phyloP scores from a whole-genome alignment of 1,140 invertebrate species.

The Zaprionus taronus region DNA sequence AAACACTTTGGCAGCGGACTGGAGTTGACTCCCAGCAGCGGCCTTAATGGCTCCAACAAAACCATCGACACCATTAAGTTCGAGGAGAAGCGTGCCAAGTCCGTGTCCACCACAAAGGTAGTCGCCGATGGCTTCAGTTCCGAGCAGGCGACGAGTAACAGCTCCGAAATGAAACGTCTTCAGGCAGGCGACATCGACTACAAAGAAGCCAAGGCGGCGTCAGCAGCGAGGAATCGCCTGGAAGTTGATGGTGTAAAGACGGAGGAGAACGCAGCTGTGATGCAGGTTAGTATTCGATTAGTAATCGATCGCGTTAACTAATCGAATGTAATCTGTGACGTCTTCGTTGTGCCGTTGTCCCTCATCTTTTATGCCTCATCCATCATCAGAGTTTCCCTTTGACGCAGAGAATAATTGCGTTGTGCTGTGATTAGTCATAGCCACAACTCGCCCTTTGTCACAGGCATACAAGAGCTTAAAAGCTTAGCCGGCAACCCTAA shows the following conservation, averaged over 20 bases:
- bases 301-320: neutral
- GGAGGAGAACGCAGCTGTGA: slow-evolving; percentile 90
- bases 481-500: slow-evolving; percentile 16
- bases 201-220: slow-evolving; percentile 88
- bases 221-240: slow-evolving; percentile 87
- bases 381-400: neutral
- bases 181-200: slow-evolving; percentile 91
- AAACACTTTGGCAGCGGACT: slow-evolving; percentile 65
- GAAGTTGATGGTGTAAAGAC: slow-evolving; percentile 91
- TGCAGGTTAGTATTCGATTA: slow-evolving; percentile 86
- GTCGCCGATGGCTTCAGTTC: slow-evolving; percentile 93
- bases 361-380: neutral
- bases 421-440: neutral
- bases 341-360: neutral
- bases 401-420: neutral
- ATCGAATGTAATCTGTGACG: neutral
- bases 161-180: slow-evolving; percentile 90
- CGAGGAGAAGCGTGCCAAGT: slow-evolving; percentile 91
- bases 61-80: slow-evolving; percentile 89
- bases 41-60: slow-evolving; percentile 71
- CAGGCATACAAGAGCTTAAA: neutral
- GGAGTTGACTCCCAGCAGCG: slow-evolving; percentile 63
- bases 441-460: neutral
- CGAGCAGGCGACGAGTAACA: slow-evolving; percentile 90
- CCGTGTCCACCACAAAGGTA: slow-evolving; percentile 91